A percentile compares a stretch with the other conserved stretches of the same genome.
These are phyloP conservation scores for Rotaria magnacalcarata DNA, from an alignment of 2,888 invertebrate species.

Conservation along the genomic window DNA sequence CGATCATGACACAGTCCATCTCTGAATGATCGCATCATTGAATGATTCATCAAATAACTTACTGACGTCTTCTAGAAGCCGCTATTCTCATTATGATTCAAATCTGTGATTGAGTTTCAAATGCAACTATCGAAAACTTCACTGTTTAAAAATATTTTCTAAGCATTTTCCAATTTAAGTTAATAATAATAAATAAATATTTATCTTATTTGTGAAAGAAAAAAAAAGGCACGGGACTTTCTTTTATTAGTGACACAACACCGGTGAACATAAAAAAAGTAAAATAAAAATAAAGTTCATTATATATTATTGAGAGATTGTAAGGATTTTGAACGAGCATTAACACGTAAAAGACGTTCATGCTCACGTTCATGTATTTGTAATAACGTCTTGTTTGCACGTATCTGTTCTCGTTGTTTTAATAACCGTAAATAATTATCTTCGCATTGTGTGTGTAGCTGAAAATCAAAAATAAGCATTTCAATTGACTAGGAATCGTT, in stretches of 20 bases:
- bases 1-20: no score
- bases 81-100: no score
- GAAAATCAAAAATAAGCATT: constrained; percentile 45
- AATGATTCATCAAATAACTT: no score
- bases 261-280: not conserved
- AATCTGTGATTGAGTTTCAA: no score
- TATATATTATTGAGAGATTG: not conserved
- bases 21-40: no score
- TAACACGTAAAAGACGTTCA: constrained; percentile 49
- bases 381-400: constrained; percentile 52
- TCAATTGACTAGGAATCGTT: no score
- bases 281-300: not conserved
- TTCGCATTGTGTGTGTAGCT: constrained; percentile 54
- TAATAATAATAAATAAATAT: no score
- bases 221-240: not conserved
- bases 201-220: no score
- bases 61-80: no score
- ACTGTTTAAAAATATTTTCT: no score
- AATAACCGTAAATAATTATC: constrained; percentile 54
- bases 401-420: constrained; percentile 52
- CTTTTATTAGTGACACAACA: not conserved
- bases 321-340: not conserved
- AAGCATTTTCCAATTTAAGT: no score
- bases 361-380: constrained; percentile 54
- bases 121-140: no score